A percentile compares a stretch with the other conserved stretches of the same genome.
Evolutionary conservation across 2,797 vertebrate species (phyloP).

Genomic region (Mergus octosetaceus): DNA sequence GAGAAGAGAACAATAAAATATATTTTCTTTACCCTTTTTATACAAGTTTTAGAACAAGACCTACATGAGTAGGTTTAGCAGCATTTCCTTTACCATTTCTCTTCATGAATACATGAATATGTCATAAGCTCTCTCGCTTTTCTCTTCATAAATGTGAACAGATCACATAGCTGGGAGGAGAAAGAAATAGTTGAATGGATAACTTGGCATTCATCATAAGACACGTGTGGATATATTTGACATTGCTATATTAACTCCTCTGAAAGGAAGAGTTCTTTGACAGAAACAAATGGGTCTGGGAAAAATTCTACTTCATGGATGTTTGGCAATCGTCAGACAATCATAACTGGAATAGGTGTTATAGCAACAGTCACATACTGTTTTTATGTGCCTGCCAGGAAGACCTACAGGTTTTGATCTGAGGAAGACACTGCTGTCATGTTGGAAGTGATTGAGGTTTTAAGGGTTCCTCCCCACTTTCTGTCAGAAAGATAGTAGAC

Average conservation of each 20-base stretch:
- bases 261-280: not conserved
- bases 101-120: not conserved
- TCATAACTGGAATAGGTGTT: not conserved
- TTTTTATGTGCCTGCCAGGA: not conserved
- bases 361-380: accelerated
- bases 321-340: not conserved
- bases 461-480: not conserved
- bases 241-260: not conserved
- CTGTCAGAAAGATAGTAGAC: not conserved
- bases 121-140: not conserved
- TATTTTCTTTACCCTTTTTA: not conserved
- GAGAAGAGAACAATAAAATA: not conserved
- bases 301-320: not conserved
- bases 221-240: not conserved
- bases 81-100: not conserved
- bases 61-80: not conserved
- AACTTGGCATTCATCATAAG: not conserved
- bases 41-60: not conserved
- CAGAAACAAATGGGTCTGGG: not conserved
- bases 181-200: not conserved
- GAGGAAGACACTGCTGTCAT: not conserved
- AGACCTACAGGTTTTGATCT: not conserved
- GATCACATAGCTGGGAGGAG: not conserved
- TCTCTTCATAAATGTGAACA: not conserved
- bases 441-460: not conserved